Evolutionary conservation across 2,888 invertebrate genomes (phyloP).

Genomic region (Amorpha juglandis): DNA sequence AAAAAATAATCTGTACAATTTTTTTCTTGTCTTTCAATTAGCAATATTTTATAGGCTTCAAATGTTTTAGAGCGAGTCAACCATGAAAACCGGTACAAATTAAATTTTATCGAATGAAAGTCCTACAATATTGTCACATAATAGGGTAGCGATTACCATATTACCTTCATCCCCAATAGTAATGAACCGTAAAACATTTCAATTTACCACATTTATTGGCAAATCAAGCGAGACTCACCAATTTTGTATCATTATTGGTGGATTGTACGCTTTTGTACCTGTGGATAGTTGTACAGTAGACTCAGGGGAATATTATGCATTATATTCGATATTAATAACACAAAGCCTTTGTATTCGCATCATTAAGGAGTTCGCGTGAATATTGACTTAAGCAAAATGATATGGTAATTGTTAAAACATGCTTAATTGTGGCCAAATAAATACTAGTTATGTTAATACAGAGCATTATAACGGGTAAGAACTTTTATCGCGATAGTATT

Average conservation of each 20-base stretch:
- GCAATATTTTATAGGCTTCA: no score
- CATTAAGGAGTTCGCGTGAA: slow-evolving; percentile 52
- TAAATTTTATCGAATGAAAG: slow-evolving; percentile 25
- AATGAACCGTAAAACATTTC: slow-evolving; percentile 71
- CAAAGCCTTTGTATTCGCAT: slow-evolving; percentile 62
- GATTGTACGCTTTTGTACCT: slow-evolving; percentile 62
- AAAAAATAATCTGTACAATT: background rate
- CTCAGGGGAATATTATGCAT: slow-evolving; percentile 69
- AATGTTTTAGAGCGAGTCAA: background rate
- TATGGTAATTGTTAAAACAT: background rate
- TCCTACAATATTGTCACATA: slow-evolving; percentile 29
- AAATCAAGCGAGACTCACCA: slow-evolving; percentile 69
- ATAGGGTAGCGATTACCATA: slow-evolving; percentile 38
- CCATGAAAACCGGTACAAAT: background rate
- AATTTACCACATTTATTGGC: slow-evolving; percentile 66
- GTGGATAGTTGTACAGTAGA: slow-evolving; percentile 61
- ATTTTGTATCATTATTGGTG: slow-evolving; percentile 66
- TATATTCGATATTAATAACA: slow-evolving; percentile 68
- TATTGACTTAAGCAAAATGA: slow-evolving; percentile 29
- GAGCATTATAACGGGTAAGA: no score
- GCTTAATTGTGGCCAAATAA: background rate
- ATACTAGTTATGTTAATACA: background rate
- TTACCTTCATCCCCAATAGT: slow-evolving; percentile 46
- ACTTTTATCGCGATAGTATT: no score
- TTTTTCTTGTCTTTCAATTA: no score